Conservation (phyloP, 2,888 invertebrate genomes). For the Caenorhabditis panamensis region DNA sequence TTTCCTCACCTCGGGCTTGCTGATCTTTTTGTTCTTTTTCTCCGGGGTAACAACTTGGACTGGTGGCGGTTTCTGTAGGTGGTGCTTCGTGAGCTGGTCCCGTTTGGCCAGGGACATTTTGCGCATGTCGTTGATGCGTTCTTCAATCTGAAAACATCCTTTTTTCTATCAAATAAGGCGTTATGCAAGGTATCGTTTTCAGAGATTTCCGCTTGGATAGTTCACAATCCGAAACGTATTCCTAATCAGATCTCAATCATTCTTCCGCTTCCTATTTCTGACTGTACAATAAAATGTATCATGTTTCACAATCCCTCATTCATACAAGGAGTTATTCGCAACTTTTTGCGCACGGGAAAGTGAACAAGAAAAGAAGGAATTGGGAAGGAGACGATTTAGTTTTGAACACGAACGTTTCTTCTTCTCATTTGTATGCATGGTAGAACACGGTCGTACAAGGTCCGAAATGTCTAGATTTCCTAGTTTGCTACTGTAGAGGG, state of each 20-base stretch:
- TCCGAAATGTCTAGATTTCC: constrained; percentile 47
- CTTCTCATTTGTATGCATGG: constrained; percentile 60
- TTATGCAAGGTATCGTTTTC: neutral
- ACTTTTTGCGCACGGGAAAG: constrained; percentile 52
- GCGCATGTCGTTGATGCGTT: constrained; percentile 94
- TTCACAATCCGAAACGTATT: neutral
- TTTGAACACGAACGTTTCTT: constrained; percentile 59
- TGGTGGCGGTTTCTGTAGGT: constrained; percentile 64
- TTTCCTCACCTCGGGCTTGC: constrained; percentile 49
- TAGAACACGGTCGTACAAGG: constrained; percentile 58
- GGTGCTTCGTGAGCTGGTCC: constrained; percentile 73
- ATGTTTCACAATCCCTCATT: constrained; percentile 19
- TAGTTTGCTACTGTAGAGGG: constrained; percentile 17
- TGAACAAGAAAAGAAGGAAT: constrained; percentile 20
- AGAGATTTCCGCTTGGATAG: constrained; percentile 9
- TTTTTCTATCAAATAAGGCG: neutral
- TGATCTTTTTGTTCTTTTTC: constrained; percentile 69
- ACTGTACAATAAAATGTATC: constrained; percentile 24
- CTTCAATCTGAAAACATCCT: constrained; percentile 86
- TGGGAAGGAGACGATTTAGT: constrained; percentile 47
- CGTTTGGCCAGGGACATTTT: constrained; percentile 87
- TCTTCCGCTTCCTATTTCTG: constrained; percentile 25
- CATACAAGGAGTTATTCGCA: constrained; percentile 47
- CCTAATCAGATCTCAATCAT: neutral
- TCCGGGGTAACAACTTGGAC: constrained; percentile 79